Base-by-base conservation (phyloP, 2,888 invertebrate genomes). In the Agrochola macilenta region DNA sequence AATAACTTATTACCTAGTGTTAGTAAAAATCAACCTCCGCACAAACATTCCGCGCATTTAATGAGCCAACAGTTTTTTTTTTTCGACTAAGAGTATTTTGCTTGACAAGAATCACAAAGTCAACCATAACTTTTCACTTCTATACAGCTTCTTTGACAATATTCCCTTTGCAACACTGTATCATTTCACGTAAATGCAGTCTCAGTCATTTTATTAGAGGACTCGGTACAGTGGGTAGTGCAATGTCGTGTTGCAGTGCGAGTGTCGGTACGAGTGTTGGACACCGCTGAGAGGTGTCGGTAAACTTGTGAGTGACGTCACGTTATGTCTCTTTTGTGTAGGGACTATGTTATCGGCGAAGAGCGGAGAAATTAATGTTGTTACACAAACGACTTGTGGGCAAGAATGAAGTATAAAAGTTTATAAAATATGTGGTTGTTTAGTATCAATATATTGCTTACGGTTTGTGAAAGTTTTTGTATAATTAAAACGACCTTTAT, bases 271-370 rank as follows among this genome's bases (percentile, higher is more conserved):
- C 49, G 63, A 61, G 69, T 60, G 74, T 83, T 63, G 58, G 79
- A 83, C 69, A 68, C 20, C 52, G 52, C 73, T 78, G 73, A 58
- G 57, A 78, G 69, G 66, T 83, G 83, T 63, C 74, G n/a, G 79
- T 17, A 78, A 70, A 78, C 80, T 77, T 87, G 71, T 64, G 61
- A 73, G 75, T 60, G 30, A 63, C 76, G 72, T 52, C 69, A 74
- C 63, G 64, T 69, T 35, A 74, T 69, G 68, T 72, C 68, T 60
- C 30, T 17, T 17, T 11, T 60, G 8, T 60, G 14, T 7, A 11
- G 17, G 39, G 46, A n/a, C 12, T 35, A 3, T 63, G 46, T 58
- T 11, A 52, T n/a, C 17, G 4, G 68, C 30, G 43, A 2, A 14
- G 14, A 43, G 77, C 76, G 80, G 30, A 12, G 30, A 14, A 17